These are phyloP conservation scores for Serranus cabrilla DNA, from an alignment of 2,797 vertebrate genomes.

Conservation along the genomic window DNA sequence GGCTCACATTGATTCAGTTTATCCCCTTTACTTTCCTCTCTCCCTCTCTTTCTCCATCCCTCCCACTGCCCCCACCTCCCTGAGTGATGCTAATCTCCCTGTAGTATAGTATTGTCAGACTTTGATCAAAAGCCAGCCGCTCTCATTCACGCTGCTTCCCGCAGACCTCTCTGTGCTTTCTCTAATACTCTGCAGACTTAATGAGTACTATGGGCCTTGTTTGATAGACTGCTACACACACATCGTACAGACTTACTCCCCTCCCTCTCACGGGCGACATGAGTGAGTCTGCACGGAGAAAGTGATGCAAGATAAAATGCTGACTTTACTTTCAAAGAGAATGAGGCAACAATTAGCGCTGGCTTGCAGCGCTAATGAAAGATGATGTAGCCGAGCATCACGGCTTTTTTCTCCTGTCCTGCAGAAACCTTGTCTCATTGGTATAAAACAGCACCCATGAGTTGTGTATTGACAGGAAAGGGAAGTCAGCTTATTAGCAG, in stretches of 20 bases:
- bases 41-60: constrained; percentile 29
- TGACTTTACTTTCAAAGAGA: constrained; percentile 64
- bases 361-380: constrained; percentile 31
- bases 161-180: constrained; percentile 41
- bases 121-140: constrained; percentile 71
- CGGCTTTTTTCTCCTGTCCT: not conserved
- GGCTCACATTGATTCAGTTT: constrained; percentile 62
- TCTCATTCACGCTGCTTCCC: constrained; percentile 59
- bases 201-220: constrained; percentile 55
- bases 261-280: constrained; percentile 2
- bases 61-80: constrained; percentile 33
- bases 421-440: not conserved
- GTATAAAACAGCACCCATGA: not conserved
- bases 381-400: constrained; percentile 32
- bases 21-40: constrained; percentile 49
- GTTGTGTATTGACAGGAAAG: not conserved
- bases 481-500: too few relatives aligned
- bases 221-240: constrained; percentile 31
- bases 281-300: constrained; percentile 7
- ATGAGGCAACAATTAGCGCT: constrained; percentile 64
- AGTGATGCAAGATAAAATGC: constrained; percentile 64
- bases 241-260: constrained; percentile 18
- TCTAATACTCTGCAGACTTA: constrained; percentile 64
- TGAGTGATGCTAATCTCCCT: constrained; percentile 65
- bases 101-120: constrained; percentile 65